Percentiles rank a stretch among this genome's conserved stretches.
These are phyloP conservation scores for Procavia capensis DNA, from an alignment of 2,113 vertebrate genomes.

Conservation along the genomic window DNA sequence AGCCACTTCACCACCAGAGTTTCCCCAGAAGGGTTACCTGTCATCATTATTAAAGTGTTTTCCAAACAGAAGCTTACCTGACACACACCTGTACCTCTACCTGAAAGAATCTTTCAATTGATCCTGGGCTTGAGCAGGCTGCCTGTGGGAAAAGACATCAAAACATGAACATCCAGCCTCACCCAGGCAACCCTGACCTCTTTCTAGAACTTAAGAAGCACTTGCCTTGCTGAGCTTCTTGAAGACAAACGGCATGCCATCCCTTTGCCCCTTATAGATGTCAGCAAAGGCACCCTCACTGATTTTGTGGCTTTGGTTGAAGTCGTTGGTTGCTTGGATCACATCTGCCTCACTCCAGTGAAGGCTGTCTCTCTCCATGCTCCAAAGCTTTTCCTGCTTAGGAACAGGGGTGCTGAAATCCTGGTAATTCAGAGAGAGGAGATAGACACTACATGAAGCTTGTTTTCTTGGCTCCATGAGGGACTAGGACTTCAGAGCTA, in stretches of 20 bases:
- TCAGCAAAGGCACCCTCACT: slow-evolving; percentile 85
- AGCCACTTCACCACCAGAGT: too few species aligned
- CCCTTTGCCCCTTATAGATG: slow-evolving; percentile 84
- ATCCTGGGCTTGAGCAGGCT: slow-evolving; percentile 69
- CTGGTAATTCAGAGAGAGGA: slow-evolving; percentile 76
- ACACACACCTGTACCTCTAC: slow-evolving; percentile 87
- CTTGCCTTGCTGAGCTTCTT: slow-evolving; percentile 88
- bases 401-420: slow-evolving; percentile 71
- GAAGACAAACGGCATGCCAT: slow-evolving; percentile 77
- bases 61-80: slow-evolving; percentile 79
- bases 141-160: slow-evolving; percentile 67
- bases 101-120: slow-evolving; percentile 84
- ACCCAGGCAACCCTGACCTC: background rate
- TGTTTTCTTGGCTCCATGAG: too few species aligned
- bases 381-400: slow-evolving; percentile 78
- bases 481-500: background rate
- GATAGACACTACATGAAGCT: slow-evolving; percentile 33
- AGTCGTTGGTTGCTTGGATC: slow-evolving; percentile 83
- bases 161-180: background rate
- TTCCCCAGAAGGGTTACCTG: accelerated
- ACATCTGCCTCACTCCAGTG: slow-evolving; percentile 86
- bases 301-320: slow-evolving; percentile 82
- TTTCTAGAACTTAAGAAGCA: background rate
- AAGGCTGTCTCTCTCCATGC: slow-evolving; percentile 70
- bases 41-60: background rate